Base-by-base conservation (phyloP, 2,888 invertebrate genomes). In the Dermolepida albohirtum region DNA sequence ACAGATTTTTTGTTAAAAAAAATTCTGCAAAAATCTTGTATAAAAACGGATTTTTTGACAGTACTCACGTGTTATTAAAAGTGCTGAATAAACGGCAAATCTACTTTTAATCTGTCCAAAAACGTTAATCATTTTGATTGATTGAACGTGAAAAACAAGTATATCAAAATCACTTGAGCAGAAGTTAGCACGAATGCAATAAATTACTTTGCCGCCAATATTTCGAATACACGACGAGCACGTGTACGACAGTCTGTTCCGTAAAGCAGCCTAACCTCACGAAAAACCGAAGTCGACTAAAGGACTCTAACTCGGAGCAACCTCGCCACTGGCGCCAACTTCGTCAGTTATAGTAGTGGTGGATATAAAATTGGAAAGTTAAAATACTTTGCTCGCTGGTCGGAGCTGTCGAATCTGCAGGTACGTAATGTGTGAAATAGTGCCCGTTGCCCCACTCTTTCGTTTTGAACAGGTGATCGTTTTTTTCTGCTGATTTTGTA, bases 61-160 rank as follows among this genome's bases (percentile, higher is more conserved):
- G 22, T 44, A 74, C 77, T 75, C 71, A 77, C 77, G 70, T 71
- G 77, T 77, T 59, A 77, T 73, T 63, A 74, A 73, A 11, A 77
- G 69, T 44, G 77, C 77, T 27, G 75, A 73, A 63, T 75, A 72
- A 69, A 77, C 73, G 71, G 74, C 73, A 68, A 76, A 74, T 74
- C 74, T 76, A 71, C 75, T 72, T 62, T 74, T 74, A 70, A 75
- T 73, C 66, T 75, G 75, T 70, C 74, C 75, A 67, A 77, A 73
- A 69, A 76, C 73, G 67, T 74, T 74, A 75, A 71, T 74, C 74
- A 74, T 70, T n/a, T 54, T 43, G 63, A 64, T 66, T 39, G 44
- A 51, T 50, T 62, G 34, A 62, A 57, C 29, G 40, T 34, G 40
- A 50, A 40, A 41, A 34, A 34, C 34, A 34, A 34, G 34, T 34